Base-by-base conservation (phyloP, 1,140 invertebrate genomes). In the Drosophila melanogaster region DNA sequence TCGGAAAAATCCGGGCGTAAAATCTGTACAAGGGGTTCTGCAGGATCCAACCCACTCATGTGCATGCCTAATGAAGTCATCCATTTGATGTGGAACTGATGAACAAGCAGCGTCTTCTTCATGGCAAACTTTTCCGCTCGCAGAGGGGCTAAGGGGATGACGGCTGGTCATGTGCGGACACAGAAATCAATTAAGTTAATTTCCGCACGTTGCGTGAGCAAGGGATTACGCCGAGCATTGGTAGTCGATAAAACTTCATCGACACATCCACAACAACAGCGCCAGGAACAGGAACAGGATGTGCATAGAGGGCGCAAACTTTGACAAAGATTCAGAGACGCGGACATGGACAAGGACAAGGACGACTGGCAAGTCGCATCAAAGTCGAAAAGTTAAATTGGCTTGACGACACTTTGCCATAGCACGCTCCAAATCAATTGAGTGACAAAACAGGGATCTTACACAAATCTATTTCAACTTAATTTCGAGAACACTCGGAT, bases 101-200 rank as follows among this genome's bases (percentile, higher is more conserved):
- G 81, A 86, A 74, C 67, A 65, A 66, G 51, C 70, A 70, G 51
- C 40, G 30, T 10, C 60, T 17, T 30, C 26, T 19, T 24, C 12
- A 14, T 37, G 37, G 37, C 26, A 17, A 51, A 81, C 51, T 85
- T 86, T 81, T 55, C 38, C 43, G 26, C 15, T n/a, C 17, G 30
- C 44, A 47, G 50, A 37, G 15, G 41, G 44, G 30, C 73, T 40
- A 35, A 70, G 24, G 62, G 49, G 58, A 64, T 71, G 72, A 66
- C 70, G 53, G 71, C 60, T 81, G 86, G 81, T 90, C 90, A 91
- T 91, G 90, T 91, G 55, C 90, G 77, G 69, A 76, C 86, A 87
- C 55, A 84, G 86, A 90, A 91, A 91, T 91, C 90, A 91, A 91
- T 91, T 91, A 91, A 91, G 67, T 91, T 86, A 91, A 91, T 91